Conservation (phyloP, 1,140 invertebrate species). For the Drosophila bocki region DNA sequence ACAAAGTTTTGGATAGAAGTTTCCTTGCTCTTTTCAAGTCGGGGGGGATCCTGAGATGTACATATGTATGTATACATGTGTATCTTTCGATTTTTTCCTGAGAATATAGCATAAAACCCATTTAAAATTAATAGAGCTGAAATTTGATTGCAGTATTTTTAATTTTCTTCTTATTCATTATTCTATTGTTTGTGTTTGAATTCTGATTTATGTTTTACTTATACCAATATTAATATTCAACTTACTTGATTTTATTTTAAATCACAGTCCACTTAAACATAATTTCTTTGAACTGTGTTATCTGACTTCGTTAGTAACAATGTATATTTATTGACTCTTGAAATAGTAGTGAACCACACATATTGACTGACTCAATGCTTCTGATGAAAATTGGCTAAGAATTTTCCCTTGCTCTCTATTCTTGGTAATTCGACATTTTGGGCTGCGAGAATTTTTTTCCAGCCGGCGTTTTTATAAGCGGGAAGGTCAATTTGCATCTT, state of each 20-base stretch:
- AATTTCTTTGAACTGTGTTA: neutral
- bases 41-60: conserved; percentile 17
- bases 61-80: neutral
- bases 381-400: conserved; percentile 17
- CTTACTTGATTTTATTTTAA: neutral
- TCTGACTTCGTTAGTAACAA: neutral
- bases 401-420: conserved; percentile 13
- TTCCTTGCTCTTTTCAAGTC: neutral
- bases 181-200: neutral
- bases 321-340: neutral
- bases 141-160: neutral
- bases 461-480: conserved; percentile 40
- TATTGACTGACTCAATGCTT: conserved; percentile 11
- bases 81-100: neutral
- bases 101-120: neutral
- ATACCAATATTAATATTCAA: neutral
- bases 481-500: conserved; percentile 27
- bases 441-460: conserved; percentile 27
- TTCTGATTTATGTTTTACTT: no score
- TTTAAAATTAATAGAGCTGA: neutral
- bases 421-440: conserved; percentile 20
- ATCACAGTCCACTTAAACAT: neutral
- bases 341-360: conserved; percentile 5
- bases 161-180: no score
- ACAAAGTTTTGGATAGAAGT: conserved; percentile 29